Evolutionary conservation across 2,113 vertebrate genomes (phyloP).

Genomic region (Heterotilapia buettikoferi): DNA sequence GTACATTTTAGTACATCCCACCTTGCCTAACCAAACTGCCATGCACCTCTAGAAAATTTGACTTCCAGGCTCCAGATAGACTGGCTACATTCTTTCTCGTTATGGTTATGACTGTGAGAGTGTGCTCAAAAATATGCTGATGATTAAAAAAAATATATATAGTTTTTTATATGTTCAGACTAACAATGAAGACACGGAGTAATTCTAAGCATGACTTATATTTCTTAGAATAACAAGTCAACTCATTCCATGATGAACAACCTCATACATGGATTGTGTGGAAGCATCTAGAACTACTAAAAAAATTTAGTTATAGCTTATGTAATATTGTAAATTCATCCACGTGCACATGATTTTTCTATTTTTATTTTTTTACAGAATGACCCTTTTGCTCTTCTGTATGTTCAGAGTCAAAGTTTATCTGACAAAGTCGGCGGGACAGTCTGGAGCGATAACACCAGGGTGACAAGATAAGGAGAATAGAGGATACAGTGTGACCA

Average conservation of each 20-base stretch:
- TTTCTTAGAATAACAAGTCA: not conserved
- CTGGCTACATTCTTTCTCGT: not conserved
- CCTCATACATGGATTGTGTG: not conserved
- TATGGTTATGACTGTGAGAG: not conserved
- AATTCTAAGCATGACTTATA: not conserved
- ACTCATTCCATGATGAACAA: not conserved
- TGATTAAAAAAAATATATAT: not conserved
- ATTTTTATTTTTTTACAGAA: not conserved
- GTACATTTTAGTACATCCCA: not conserved
- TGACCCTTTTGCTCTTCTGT: not conserved
- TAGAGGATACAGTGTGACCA: not conserved
- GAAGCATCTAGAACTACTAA: not conserved
- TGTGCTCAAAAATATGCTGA: not conserved
- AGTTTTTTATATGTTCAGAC: not conserved
- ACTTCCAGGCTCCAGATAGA: not conserved
- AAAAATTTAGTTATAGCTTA: not conserved
- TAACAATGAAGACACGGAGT: not conserved
- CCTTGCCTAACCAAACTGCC: not conserved
- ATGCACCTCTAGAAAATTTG: not conserved
- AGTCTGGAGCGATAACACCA: not conserved
- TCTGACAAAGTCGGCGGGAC: not conserved
- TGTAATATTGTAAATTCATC: not conserved
- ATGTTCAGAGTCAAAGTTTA: not conserved
- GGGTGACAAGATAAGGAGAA: constrained; percentile 7
- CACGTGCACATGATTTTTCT: not conserved